Base-by-base conservation (phyloP, 1,140 invertebrate species). In the Nasonia giraulti region DNA sequence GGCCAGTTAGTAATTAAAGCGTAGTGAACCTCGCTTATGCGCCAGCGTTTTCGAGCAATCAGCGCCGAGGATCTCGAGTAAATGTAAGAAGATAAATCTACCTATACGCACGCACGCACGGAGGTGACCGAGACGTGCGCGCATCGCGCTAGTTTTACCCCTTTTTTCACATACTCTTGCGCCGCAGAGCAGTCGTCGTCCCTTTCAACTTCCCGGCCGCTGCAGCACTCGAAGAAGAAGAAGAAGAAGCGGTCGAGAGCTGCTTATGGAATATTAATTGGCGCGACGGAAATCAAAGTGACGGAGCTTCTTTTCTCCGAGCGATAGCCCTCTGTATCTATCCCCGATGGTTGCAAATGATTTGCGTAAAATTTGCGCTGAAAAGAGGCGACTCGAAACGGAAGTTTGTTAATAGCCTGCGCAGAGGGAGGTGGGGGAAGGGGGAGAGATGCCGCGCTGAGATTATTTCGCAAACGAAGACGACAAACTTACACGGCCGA, bases 1-100 rank as follows among this genome's bases (percentile, higher is more conserved):
- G 85, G 77, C 69, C 71, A 86, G 81, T 83, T 80, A 80, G 85
- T 86, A 86, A 86, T 86, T 86, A 86, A 86, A 86, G 81, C 74
- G 37, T 74, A 37, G 33, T 37, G 33, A 37, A 62, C 55, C 84
- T 85, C 40, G 40, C 40, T 44, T n/a, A 31, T 85, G 75, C 20
- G n/a, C 84, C 44, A 68, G 44, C 80, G 74, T 85, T 86, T 83
- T 84, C 82, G 81, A 8, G 40, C 82, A 81, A 82, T 84, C 82
- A 83, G 77, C 71, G 69, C n/a, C 27, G 10, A 84, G 82, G 83
- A 84, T 87, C 83, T 85, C 79, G 44, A 76, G 80, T 83, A 80
- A 86, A 86, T 86, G 81, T 83, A 83, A 27, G 33, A 80, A 86
- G 85, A 86, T 86, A 86, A 83, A 86, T 86, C 81, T 80, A 3